Evolutionary conservation across 2,113 vertebrate genomes (phyloP), one percentile per base, ranked within the genome.

Genomic region (Mugil cephalus): DNA sequence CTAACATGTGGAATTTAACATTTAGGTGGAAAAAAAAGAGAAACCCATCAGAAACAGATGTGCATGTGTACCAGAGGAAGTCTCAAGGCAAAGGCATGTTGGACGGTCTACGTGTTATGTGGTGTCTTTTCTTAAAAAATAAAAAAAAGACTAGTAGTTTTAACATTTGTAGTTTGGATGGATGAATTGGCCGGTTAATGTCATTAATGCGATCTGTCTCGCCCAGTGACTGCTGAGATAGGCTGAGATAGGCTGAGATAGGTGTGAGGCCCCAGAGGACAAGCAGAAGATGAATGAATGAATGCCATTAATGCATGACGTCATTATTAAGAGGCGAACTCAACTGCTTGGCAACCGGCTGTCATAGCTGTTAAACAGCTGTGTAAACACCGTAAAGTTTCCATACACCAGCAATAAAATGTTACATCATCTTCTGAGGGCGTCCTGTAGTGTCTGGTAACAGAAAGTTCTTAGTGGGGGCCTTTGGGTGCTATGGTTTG

Each of bases 1-100:
- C 17, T 48, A 51, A 51, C 58, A 62, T 83, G 88, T 74, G 81
- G 81, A 88, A 91, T 89, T 77, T 86, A 76, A 83, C 84, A 82
- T 86, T 83, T 60, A 36, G 54, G 61, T 88, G 86, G 35, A 74
- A 74, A 69, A 62, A 72, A 74, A 69, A 77, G 42, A 2, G 10
- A 53, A 85, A 36, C 7, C 1, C 0, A 0, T 59, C 52, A 38
- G 52, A 24, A 74, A 79, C 15, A 24, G 62, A 35, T 69, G 51
- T 35, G 53, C 13, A 10, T 36, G 9, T 69, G 40, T 30, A 36
- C 17, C 13, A 36, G 48, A 47, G 12, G 1, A 30, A 48, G 5
- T 19, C 30, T 52, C 18, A 11, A 34, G 64, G 50, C 70, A 40
- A 36, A 46, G 14, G 17, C 24, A 5, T 5, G 24, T 30, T 30